Evolutionary conservation across 64 coral and sea anemone species (phyloP).

Genomic region (Catalaphyllia jardinei): DNA sequence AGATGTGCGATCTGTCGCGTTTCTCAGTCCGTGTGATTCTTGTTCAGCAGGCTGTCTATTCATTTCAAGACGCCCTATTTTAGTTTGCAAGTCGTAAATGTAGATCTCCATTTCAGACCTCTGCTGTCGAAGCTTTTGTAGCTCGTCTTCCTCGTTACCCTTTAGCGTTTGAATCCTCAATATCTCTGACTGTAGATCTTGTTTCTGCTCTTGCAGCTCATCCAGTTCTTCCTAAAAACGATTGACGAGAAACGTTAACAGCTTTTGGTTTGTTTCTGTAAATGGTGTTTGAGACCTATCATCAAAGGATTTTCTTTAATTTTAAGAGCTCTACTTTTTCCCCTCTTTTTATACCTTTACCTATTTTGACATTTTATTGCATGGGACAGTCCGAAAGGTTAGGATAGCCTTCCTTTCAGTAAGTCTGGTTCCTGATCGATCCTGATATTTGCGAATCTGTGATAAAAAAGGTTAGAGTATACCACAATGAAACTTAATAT

Average conservation of each 20-base stretch:
- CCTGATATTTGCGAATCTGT: too few relatives aligned
- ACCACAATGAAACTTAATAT: too few relatives aligned
- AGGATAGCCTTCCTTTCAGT: too few relatives aligned
- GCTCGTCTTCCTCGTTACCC: conserved; percentile 69
- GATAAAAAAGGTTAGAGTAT: too few relatives aligned
- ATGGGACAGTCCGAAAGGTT: too few relatives aligned
- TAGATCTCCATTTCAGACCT: conserved; percentile 67
- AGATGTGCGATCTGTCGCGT: not conserved
- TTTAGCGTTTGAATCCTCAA: conserved; percentile 49
- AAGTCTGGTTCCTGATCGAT: too few relatives aligned
- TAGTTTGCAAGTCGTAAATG: conserved; percentile 49
- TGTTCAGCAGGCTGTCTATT: conserved; percentile 30
- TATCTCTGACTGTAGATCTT: conserved; percentile 67
- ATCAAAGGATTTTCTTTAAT: not conserved
- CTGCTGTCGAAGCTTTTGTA: conserved; percentile 41
- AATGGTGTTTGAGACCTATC: not conserved
- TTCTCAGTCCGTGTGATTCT: conserved; percentile 42
- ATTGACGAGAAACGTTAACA: not conserved
- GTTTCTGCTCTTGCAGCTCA: conserved; percentile 44
- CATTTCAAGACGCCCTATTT: conserved; percentile 66
- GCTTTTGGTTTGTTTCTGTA: not conserved
- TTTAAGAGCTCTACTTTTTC: too few relatives aligned
- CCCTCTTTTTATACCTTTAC: too few relatives aligned
- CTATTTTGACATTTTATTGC: too few relatives aligned
- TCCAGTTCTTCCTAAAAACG: conserved; percentile 20